A percentile compares a stretch with the other conserved stretches of the same genome.
Evolutionary conservation across 2,888 invertebrate genomes (phyloP).

Genomic region (Lasioglossum calceatum): DNA sequence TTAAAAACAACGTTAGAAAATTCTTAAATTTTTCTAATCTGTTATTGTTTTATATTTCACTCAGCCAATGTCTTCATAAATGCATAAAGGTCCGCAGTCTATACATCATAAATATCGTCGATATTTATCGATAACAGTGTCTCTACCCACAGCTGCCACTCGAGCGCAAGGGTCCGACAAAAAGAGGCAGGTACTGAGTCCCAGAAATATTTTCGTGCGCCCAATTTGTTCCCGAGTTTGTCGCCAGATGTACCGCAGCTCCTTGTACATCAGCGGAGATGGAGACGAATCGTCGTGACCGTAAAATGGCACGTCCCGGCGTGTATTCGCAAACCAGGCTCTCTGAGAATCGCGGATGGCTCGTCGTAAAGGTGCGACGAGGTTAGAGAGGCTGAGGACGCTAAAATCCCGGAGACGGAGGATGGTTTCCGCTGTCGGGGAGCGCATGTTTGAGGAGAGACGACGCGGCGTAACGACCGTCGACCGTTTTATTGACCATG

Average conservation of each 20-base stretch:
- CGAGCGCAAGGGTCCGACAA: background rate
- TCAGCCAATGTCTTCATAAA: too few relatives aligned
- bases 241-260: background rate
- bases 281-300: slow-evolving; percentile 18
- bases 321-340: slow-evolving; percentile 5
- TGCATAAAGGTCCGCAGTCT: too few relatives aligned
- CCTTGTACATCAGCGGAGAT: background rate
- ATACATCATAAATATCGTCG: too few relatives aligned
- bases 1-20: too few relatives aligned
- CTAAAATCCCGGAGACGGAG: slow-evolving; percentile 36
- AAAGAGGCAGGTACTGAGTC: background rate
- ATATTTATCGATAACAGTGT: too few relatives aligned
- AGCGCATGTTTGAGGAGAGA: slow-evolving; percentile 62
- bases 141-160: too few relatives aligned
- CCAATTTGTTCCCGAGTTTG: background rate
- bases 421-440: slow-evolving; percentile 18
- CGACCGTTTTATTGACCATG: slow-evolving; percentile 68
- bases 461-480: slow-evolving; percentile 59
- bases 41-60: too few relatives aligned
- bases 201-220: background rate
- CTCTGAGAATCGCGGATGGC: background rate
- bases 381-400: slow-evolving; percentile 9
- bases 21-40: too few relatives aligned
- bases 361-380: slow-evolving; percentile 55
- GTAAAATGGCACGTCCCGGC: slow-evolving; percentile 30